phyloP scores from a whole-genome alignment of 2,888 invertebrate species.

The Hoplodrina blanda region DNA sequence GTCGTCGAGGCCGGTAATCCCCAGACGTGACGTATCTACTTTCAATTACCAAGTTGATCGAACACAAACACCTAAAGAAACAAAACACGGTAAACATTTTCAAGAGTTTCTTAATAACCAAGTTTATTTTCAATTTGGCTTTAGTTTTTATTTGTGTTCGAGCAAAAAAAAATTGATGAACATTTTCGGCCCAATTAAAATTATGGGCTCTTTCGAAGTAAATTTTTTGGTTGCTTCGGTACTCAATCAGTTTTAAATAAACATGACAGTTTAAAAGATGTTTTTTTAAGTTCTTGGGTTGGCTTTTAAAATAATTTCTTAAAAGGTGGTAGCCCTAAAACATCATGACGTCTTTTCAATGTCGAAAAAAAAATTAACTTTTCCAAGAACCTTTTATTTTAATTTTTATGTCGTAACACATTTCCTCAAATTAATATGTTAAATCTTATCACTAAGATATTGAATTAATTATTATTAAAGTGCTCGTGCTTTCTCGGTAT shows the following conservation, averaged over 20 bases:
- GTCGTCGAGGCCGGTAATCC: neutral
- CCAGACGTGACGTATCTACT: neutral
- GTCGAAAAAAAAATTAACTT: too few relatives aligned
- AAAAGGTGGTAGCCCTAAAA: too few relatives aligned
- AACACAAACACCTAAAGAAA: slow-evolving; percentile 25
- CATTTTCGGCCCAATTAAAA: slow-evolving; percentile 25
- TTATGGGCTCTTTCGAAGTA: neutral
- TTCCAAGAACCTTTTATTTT: too few relatives aligned
- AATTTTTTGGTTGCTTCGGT: neutral
- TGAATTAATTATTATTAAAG: neutral
- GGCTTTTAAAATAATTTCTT: neutral
- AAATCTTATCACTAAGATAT: too few relatives aligned
- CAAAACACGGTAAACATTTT: slow-evolving; percentile 10
- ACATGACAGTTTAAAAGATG: neutral
- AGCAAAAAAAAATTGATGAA: slow-evolving; percentile 15
- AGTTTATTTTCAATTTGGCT: slow-evolving; percentile 28
- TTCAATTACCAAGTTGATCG: slow-evolving; percentile 27
- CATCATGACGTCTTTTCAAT: too few relatives aligned
- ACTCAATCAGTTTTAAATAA: slow-evolving; percentile 1
- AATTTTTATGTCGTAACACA: too few relatives aligned
- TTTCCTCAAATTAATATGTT: too few relatives aligned
- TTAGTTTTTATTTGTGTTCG: slow-evolving; percentile 1
- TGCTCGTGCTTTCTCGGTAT: too few relatives aligned
- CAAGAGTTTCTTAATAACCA: slow-evolving; percentile 17
- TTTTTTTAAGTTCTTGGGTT: neutral